Percentiles rank a stretch among this genome's conserved stretches.
Evolutionary conservation across 2,797 vertebrate species (phyloP).

Genomic region (Distichodus sexfasciatus): DNA sequence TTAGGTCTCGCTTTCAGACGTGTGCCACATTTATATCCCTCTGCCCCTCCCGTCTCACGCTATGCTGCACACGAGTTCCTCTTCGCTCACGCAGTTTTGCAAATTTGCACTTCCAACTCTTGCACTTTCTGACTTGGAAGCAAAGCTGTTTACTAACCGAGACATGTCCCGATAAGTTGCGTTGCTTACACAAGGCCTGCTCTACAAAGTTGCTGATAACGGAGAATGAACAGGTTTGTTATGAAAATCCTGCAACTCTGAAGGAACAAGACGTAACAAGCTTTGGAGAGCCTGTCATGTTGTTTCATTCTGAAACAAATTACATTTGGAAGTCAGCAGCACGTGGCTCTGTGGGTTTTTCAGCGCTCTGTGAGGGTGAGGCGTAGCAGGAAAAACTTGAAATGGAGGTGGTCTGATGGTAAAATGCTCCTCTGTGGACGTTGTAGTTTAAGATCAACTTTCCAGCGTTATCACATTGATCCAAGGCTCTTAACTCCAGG

Average conservation of each 20-base stretch:
- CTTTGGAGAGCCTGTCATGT: neutral
- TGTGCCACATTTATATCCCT: neutral
- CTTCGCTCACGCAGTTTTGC: neutral
- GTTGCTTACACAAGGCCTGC: neutral
- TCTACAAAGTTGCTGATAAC: neutral
- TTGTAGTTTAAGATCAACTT: no score
- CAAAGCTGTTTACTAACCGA: neutral
- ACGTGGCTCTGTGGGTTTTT: neutral
- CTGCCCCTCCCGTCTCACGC: neutral
- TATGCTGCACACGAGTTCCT: neutral
- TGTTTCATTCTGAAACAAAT: constrained; percentile 2
- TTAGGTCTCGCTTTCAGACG: neutral
- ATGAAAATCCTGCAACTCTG: neutral
- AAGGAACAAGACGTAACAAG: neutral
- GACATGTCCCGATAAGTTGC: neutral
- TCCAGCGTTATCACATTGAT: no score
- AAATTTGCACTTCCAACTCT: constrained; percentile 5
- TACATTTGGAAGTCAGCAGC: neutral
- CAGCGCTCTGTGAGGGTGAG: neutral
- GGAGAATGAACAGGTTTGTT: neutral
- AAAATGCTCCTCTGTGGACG: no score
- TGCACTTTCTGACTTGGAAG: neutral
- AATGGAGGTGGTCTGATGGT: no score
- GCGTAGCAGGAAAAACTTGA: no score
- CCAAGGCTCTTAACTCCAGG: no score